These are phyloP conservation scores for Octodon degus DNA, from an alignment of 2,113 vertebrate genomes.

Conservation along the genomic window DNA sequence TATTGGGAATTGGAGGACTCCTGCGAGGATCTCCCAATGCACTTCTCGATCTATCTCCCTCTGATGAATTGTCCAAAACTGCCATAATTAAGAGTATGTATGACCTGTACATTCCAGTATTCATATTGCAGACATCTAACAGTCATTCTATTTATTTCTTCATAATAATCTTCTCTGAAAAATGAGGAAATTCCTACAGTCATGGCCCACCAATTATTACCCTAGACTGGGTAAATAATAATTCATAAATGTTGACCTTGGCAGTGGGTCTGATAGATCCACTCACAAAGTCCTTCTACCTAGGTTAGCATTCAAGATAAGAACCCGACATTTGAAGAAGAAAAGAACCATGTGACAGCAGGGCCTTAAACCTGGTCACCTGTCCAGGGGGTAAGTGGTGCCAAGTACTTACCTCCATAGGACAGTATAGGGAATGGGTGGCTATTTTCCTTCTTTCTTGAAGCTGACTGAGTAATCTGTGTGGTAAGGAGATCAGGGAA, in stretches of 20 bases:
- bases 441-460: not conserved
- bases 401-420: not conserved
- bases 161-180: not conserved
- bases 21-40: not conserved
- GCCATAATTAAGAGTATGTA: not conserved
- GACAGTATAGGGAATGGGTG: not conserved
- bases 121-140: not conserved
- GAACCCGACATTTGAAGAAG: not conserved
- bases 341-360: not conserved
- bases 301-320: not conserved
- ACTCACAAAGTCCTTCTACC: fast-evolving
- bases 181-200: not conserved
- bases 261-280: not conserved
- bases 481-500: too few relatives aligned
- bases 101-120: not conserved
- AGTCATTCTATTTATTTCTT: not conserved
- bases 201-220: not conserved
- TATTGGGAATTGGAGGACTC: not conserved
- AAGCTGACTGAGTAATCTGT: not conserved
- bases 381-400: not conserved
- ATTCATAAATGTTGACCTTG: not conserved
- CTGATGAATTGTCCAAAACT: too few relatives aligned
- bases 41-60: not conserved
- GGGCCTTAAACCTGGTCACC: not conserved
- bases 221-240: not conserved